Percentiles rank a stretch among this genome's conserved stretches.
Conservation (phyloP, 2,113 vertebrate genomes). For the Onychostoma macrolepis region DNA sequence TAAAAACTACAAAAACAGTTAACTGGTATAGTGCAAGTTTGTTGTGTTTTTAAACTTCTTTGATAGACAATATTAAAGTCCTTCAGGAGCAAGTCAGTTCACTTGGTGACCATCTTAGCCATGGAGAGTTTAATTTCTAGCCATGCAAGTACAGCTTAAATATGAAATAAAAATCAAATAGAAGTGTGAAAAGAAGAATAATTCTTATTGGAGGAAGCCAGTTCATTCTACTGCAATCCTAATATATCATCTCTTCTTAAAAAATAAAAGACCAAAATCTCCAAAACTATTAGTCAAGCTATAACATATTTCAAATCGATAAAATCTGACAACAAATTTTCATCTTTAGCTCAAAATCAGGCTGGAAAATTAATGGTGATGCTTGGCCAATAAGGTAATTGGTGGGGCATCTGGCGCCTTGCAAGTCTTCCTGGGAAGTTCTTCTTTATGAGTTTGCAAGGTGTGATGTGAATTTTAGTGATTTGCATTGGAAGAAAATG, state of each 20-base stretch:
- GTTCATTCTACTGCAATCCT: not conserved
- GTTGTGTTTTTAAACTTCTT: not conserved
- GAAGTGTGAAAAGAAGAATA: too few relatives aligned
- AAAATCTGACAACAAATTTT: not conserved
- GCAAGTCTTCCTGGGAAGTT: not conserved
- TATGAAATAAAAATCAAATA: too few relatives aligned
- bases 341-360: not conserved
- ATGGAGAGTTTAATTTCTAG: not conserved
- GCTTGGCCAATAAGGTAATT: not conserved
- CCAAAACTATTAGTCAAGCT: not conserved
- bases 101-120: not conserved
- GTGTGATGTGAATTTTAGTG: not conserved
- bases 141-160: not conserved
- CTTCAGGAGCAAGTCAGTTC: not conserved
- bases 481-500: not conserved
- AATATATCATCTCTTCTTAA: not conserved
- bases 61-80: not conserved
- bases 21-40: not conserved
- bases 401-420: not conserved
- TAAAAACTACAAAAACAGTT: too few relatives aligned
- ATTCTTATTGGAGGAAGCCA: not conserved
- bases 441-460: not conserved
- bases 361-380: not conserved
- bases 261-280: not conserved
- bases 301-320: not conserved